Percentiles rank a stretch among this genome's conserved stretches.
Evolutionary conservation across 2,888 invertebrate species (phyloP).

Genomic region (Fabriciana adippe): DNA sequence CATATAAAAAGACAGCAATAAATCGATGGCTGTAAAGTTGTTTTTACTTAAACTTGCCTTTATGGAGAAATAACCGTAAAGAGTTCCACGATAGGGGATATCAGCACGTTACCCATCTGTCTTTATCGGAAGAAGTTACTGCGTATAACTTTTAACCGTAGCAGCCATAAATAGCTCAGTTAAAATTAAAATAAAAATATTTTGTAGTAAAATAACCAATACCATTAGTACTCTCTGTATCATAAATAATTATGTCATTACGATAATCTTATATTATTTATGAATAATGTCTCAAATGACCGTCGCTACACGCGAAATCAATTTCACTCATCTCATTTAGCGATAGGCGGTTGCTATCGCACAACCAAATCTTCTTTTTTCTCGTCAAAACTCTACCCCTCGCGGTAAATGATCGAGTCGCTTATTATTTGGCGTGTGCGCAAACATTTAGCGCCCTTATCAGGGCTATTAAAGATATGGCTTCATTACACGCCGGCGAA

Average conservation of each 20-base stretch:
- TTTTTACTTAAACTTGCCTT: constrained; percentile 75
- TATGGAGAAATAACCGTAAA: constrained; percentile 77
- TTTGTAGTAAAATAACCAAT: background rate
- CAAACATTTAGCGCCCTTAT: constrained; percentile 81
- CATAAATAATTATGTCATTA: no score
- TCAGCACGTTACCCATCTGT: constrained; percentile 60
- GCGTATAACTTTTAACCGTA: constrained; percentile 30
- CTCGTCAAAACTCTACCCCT: constrained; percentile 62
- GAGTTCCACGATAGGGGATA: constrained; percentile 66
- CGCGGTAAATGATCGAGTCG: constrained; percentile 76
- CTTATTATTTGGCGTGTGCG: constrained; percentile 82
- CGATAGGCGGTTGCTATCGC: constrained; percentile 62
- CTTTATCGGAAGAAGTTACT: constrained; percentile 59
- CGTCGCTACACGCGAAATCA: constrained; percentile 51
- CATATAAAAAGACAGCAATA: constrained; percentile 65
- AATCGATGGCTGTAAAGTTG: constrained; percentile 73
- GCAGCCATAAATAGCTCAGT: constrained; percentile 3
- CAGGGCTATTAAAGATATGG: constrained; percentile 79
- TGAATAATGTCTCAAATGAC: constrained; percentile 39
- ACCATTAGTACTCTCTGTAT: no score
- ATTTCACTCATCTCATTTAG: constrained; percentile 64
- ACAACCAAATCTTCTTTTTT: constrained; percentile 61
- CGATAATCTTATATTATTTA: background rate
- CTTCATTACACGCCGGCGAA: constrained; percentile 71
- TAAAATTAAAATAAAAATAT: constrained; percentile 9